Percentiles rank a stretch among this genome's conserved stretches.
phyloP scores from a whole-genome alignment of 2,888 invertebrate species.

The Scaptomyza reducta region DNA sequence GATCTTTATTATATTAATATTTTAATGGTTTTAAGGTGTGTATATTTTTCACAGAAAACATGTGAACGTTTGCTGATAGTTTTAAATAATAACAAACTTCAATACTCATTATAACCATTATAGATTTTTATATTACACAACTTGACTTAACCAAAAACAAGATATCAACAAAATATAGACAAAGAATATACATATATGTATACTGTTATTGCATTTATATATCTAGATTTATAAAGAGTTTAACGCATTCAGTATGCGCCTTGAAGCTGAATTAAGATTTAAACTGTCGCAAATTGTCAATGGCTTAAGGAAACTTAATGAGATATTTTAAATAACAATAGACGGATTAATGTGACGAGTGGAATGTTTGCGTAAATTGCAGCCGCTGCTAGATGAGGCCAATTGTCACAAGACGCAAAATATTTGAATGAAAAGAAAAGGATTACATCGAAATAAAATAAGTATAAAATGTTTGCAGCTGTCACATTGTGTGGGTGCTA shows the following conservation, averaged over 20 bases:
- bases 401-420: slow-evolving; percentile 43
- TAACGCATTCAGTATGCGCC: not conserved
- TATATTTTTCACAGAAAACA: too few species aligned
- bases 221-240: not conserved
- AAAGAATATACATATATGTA: too few species aligned
- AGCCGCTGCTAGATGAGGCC: slow-evolving; percentile 23
- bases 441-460: slow-evolving; percentile 42
- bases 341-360: slow-evolving; percentile 27
- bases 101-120: too few species aligned
- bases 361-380: slow-evolving; percentile 50
- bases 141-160: not conserved
- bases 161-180: too few species aligned
- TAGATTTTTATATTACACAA: not conserved
- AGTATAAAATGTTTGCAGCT: slow-evolving; percentile 37
- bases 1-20: too few species aligned
- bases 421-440: slow-evolving; percentile 25
- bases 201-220: too few species aligned
- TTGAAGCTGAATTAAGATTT: not conserved
- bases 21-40: not conserved
- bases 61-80: too few species aligned
- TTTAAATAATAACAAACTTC: too few species aligned
- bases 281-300: slow-evolving; percentile 33
- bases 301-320: slow-evolving; percentile 30
- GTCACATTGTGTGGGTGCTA: slow-evolving; percentile 61
- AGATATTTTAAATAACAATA: slow-evolving; percentile 40